Conservation (phyloP, 1,140 invertebrate genomes). For the Anastrepha ludens region DNA sequence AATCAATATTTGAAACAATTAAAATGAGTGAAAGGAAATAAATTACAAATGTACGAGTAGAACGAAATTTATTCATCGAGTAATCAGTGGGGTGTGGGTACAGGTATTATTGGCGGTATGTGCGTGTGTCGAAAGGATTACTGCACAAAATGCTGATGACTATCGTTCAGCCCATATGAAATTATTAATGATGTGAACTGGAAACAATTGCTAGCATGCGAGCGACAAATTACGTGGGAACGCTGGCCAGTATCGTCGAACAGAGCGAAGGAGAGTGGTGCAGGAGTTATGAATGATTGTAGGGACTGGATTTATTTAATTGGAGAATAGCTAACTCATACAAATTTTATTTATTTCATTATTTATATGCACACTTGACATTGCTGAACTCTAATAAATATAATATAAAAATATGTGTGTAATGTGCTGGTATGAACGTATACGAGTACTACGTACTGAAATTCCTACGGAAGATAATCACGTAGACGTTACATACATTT, state of each 20-base stretch:
- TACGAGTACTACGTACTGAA: too few species aligned
- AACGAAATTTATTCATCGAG: background rate
- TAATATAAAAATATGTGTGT: too few species aligned
- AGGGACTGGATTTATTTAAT: background rate
- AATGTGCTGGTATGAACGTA: too few species aligned
- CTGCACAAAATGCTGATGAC: background rate
- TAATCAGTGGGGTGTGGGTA: background rate
- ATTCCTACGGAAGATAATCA: too few species aligned
- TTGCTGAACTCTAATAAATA: background rate
- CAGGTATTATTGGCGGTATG: background rate
- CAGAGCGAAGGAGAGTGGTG: background rate
- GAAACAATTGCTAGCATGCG: conserved; percentile 17
- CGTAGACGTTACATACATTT: too few species aligned
- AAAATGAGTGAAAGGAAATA: conserved; percentile 5
- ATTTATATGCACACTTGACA: background rate
- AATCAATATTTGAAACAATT: conserved; percentile 53
- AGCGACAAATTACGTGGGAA: conserved; percentile 13
- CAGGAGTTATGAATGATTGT: background rate
- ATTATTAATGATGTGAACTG: conserved; percentile 48
- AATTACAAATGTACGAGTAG: background rate
- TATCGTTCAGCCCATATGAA: background rate
- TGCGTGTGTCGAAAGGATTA: background rate
- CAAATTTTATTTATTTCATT: background rate
- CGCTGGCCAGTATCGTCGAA: background rate
- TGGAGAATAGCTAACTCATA: background rate